Conservation (phyloP, 1,140 invertebrate species). For the Caenorhabditis brenneri region DNA sequence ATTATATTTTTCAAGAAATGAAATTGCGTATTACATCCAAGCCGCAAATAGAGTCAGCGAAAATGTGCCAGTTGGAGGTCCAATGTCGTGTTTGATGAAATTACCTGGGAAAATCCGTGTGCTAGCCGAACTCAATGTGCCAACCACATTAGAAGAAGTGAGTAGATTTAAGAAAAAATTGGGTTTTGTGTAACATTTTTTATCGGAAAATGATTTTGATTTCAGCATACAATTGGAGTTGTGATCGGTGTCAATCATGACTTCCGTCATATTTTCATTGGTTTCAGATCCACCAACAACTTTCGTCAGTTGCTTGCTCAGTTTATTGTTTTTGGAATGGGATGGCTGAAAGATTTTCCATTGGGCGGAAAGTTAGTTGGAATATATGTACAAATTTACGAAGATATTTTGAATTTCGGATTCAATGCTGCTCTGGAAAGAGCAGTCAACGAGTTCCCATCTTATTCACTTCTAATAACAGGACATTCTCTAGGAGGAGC, state of each 20-base stretch:
- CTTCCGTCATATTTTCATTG: background rate
- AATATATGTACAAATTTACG: background rate
- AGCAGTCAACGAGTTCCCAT: background rate
- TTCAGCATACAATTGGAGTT: background rate
- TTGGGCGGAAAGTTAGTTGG: background rate
- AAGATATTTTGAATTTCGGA: background rate
- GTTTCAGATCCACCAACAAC: background rate
- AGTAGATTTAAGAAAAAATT: background rate
- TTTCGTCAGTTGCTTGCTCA: background rate
- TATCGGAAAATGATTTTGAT: too few species aligned
- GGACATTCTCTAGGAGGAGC: background rate
- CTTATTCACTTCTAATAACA: background rate
- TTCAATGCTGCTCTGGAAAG: background rate
- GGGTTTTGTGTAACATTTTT: too few species aligned
- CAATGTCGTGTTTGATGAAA: background rate
- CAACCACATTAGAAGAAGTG: background rate
- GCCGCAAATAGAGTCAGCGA: background rate
- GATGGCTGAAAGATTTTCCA: background rate
- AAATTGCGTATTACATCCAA: background rate
- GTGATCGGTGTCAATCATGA: background rate
- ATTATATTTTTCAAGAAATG: background rate
- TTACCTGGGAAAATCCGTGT: background rate
- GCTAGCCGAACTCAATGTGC: background rate
- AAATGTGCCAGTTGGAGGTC: background rate
- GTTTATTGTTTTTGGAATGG: background rate